phyloP scores from a whole-genome alignment of 2,888 invertebrate species.

The Chaetoderma sp. region DNA sequence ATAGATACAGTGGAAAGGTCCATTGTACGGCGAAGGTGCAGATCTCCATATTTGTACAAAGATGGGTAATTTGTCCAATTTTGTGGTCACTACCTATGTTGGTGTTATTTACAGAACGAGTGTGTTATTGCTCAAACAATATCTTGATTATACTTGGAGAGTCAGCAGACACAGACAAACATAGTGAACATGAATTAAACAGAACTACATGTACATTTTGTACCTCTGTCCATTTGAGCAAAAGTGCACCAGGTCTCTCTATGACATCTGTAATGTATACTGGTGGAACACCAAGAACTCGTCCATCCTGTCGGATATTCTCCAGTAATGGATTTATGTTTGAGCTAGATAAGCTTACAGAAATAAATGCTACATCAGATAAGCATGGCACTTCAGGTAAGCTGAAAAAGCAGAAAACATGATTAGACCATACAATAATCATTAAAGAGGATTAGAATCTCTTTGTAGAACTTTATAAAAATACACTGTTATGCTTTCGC shows the following conservation, averaged over 20 bases:
- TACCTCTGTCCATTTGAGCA: conserved; percentile 73
- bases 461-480: no score
- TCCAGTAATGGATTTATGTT: conserved; percentile 50
- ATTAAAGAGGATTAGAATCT: no score
- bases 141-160: background rate
- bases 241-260: conserved; percentile 73
- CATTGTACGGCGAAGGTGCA: no score
- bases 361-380: conserved; percentile 74
- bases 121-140: background rate
- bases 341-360: conserved; percentile 69
- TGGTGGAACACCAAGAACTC: conserved; percentile 63
- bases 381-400: conserved; percentile 74
- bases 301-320: conserved; percentile 54
- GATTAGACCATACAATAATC: no score
- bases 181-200: no score
- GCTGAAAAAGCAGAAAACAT: conserved; percentile 56
- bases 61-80: no score
- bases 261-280: conserved; percentile 72
- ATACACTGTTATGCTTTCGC: no score
- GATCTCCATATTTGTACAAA: no score
- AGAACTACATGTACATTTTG: conserved; percentile 1
- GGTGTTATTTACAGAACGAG: no score
- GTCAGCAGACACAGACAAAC: background rate
- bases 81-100: no score
- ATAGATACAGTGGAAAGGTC: no score